Base-by-base conservation (phyloP, 2,888 invertebrate species). In the Drosophila falleni region DNA sequence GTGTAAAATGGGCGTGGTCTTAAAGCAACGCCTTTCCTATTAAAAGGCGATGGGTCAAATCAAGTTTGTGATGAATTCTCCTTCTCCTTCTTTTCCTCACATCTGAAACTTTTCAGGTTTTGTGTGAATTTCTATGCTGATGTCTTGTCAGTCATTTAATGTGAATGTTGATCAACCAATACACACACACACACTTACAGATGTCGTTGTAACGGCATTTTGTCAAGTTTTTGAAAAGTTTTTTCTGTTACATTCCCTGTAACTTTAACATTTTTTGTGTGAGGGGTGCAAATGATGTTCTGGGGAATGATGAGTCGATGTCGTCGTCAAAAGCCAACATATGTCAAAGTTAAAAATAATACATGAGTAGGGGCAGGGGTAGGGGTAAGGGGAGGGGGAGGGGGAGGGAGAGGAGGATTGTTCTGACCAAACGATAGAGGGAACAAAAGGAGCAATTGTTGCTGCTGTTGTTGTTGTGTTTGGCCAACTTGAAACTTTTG, bases 291-390 rank as follows among this genome's bases (percentile, higher is more conserved):
- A 79, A 79, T 74, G 71, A 79, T 78, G 71, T 79, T 69, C 72
- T 71, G 60, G 62, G 53, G 64, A 65, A 74, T 87, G 89, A 88
- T 70, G 81, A 87, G 76, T 75, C 76, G 73, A 84, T 88, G 89
- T 88, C 78, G 74, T 67, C 54, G 78, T 50, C 73, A 74, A 81
- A 79, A 84, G 85, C 87, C 80, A 85, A 83, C 85, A 85, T 77
- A 85, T 85, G 85, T 85, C 87, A 85, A 87, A 87, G 87, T 89
- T 84, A 81, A 85, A 89, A 86, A 86, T 83, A 83, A 89, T 78
- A 76, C 69, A 71, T 49, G 71, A 65, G 26, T 37, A 42, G 54
- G 19, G 41, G 39, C n/a, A 33, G 54, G 23, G 41, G 39, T 50
- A 15, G 41, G 39, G 23, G 23, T 2, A 3, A 50, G 23, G 41